A percentile compares a stretch with the other conserved stretches of the same genome.
Conservation (phyloP, 2,888 invertebrate genomes). For the Carterocephalus palaemon region DNA sequence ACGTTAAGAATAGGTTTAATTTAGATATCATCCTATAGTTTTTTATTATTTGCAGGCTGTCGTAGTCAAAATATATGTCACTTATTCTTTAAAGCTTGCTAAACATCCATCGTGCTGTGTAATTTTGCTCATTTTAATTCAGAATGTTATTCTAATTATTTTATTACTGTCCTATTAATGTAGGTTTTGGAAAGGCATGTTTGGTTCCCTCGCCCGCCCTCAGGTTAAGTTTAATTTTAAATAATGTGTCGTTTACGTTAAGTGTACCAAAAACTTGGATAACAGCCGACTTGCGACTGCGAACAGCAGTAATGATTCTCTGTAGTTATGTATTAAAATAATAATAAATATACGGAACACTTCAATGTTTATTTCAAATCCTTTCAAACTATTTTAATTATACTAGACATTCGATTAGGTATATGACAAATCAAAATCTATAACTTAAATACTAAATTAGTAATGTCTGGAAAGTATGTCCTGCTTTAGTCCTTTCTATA, state of each 20-base stretch:
- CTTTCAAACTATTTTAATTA: conserved; percentile 33
- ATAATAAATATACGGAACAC: conserved; percentile 47
- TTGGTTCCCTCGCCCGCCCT: conserved; percentile 33
- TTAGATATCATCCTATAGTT: conserved; percentile 10
- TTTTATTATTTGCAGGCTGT: conserved; percentile 3
- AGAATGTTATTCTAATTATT: background rate
- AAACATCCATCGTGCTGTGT: background rate
- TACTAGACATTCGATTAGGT: too few relatives aligned
- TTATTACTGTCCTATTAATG: background rate
- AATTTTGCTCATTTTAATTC: background rate
- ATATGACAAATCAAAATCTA: too few relatives aligned
- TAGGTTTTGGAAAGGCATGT: conserved; percentile 1
- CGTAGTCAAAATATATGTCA: too few relatives aligned
- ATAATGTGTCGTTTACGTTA: conserved; percentile 42
- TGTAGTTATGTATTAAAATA: conserved; percentile 74
- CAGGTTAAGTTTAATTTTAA: conserved; percentile 31
- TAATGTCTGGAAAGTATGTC: too few relatives aligned
- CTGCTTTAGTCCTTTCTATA: too few relatives aligned
- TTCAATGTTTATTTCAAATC: conserved; percentile 31
- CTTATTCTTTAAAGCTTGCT: too few relatives aligned
- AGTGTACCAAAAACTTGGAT: conserved; percentile 65
- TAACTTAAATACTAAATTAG: too few relatives aligned
- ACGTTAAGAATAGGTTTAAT: conserved; percentile 28
- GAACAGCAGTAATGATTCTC: conserved; percentile 59
- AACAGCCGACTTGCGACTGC: conserved; percentile 37